Evolutionary conservation across 2,888 invertebrate species (phyloP).

Genomic region (Neria commutata): DNA sequence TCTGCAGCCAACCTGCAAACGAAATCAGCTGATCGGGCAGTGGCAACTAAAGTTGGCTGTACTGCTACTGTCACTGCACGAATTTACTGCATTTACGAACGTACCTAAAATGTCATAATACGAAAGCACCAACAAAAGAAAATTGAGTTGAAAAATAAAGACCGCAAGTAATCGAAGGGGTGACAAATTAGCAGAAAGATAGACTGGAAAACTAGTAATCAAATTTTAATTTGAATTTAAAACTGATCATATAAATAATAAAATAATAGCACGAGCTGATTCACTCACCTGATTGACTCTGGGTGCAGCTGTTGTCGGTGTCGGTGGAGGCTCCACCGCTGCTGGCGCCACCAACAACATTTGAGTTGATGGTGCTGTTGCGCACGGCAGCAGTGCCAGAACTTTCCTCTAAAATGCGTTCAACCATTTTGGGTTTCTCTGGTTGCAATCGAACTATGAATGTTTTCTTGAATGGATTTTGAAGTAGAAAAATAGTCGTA

Average conservation of each 20-base stretch:
- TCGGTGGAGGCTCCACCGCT: slow-evolving; percentile 38
- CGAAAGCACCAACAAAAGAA: neutral
- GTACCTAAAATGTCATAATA: too few species aligned
- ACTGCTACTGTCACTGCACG: too few species aligned
- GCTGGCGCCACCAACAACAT: slow-evolving; percentile 40
- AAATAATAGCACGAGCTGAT: neutral
- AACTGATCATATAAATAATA: too few species aligned
- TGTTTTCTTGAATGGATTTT: too few species aligned
- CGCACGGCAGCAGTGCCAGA: slow-evolving; percentile 36
- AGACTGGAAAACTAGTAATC: neutral
- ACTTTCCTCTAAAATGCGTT: slow-evolving; percentile 68
- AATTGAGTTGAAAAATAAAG: neutral
- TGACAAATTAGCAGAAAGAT: neutral
- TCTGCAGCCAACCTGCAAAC: too few species aligned
- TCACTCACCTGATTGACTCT: slow-evolving; percentile 51
- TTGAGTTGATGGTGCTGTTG: slow-evolving; percentile 26
- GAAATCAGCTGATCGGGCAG: too few species aligned
- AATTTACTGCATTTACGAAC: too few species aligned
- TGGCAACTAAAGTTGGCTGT: too few species aligned
- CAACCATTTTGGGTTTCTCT: slow-evolving; percentile 65
- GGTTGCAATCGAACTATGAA: too few species aligned
- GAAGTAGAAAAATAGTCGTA: too few species aligned
- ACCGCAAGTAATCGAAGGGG: neutral
- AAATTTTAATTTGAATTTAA: slow-evolving; percentile 22
- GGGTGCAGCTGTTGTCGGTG: slow-evolving; percentile 48